A percentile compares a stretch with the other conserved stretches of the same genome.
These are phyloP conservation scores for Oncopodura yosiiana DNA, from an alignment of 1,140 invertebrate genomes.

Conservation along the genomic window DNA sequence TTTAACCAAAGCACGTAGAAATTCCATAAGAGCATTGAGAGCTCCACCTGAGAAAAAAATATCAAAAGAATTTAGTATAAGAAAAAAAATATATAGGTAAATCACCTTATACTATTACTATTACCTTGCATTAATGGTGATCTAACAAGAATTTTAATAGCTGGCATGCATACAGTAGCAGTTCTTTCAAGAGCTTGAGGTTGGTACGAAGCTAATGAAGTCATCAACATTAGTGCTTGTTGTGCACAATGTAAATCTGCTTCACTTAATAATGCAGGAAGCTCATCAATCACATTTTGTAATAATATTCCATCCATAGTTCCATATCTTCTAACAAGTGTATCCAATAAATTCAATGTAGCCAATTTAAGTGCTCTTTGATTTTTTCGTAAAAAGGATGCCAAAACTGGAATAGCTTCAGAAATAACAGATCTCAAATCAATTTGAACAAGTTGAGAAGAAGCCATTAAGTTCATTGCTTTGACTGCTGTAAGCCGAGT, in stretches of 20 bases:
- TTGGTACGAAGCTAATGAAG: conserved; percentile 60
- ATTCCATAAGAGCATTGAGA: conserved; percentile 76
- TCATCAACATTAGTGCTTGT: conserved; percentile 65
- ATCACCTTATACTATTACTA: conserved; percentile 6
- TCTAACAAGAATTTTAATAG: conserved; percentile 74
- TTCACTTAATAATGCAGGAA: conserved; percentile 83
- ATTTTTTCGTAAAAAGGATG: conserved; percentile 92
- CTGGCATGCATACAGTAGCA: conserved; percentile 60
- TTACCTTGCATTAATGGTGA: conserved; percentile 74
- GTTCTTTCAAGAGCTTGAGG: conserved; percentile 49
- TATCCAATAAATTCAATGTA: conserved; percentile 81
- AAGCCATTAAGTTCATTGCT: conserved; percentile 85
- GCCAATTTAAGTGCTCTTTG: conserved; percentile 87
- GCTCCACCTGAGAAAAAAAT: conserved; percentile 56
- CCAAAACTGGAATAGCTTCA: conserved; percentile 81
- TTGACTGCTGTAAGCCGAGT: conserved; percentile 92
- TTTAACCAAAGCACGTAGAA: conserved; percentile 78
- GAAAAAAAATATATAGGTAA: neutral
- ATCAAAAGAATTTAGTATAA: neutral
- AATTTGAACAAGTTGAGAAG: conserved; percentile 69
- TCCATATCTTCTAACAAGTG: conserved; percentile 59
- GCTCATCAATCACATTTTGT: conserved; percentile 58
- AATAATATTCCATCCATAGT: conserved; percentile 41
- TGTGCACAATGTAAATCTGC: conserved; percentile 93
- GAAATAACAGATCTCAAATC: conserved; percentile 74